Conservation (phyloP, 2,888 invertebrate genomes). For the Macrophya annulata region DNA sequence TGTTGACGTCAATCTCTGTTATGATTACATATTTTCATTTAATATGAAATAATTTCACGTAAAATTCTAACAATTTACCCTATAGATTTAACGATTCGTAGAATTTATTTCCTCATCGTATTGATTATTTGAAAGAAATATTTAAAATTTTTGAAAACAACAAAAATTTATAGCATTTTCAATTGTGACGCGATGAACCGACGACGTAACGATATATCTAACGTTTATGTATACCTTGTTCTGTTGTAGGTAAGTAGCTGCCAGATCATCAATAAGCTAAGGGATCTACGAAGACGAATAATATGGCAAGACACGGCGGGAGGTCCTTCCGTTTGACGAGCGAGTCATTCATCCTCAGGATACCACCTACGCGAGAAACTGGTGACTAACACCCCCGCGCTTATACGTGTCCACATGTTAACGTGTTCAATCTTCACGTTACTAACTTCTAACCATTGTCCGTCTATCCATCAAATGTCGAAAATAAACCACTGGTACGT, state of each 20-base stretch:
- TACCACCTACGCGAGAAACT: conserved; percentile 75
- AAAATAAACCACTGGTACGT: conserved; percentile 51
- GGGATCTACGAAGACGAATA: conserved; percentile 68
- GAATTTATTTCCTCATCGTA: neutral
- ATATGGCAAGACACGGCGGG: conserved; percentile 77
- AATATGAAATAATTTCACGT: neutral
- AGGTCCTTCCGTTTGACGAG: conserved; percentile 79
- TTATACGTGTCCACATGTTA: conserved; percentile 56
- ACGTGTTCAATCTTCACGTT: conserved; percentile 65
- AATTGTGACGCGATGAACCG: neutral
- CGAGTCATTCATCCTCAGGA: conserved; percentile 77
- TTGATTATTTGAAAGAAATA: neutral
- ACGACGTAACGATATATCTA: conserved; percentile 38
- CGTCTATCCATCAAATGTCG: conserved; percentile 77
- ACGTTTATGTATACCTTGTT: conserved; percentile 68
- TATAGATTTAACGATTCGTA: no score
- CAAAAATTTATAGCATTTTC: neutral
- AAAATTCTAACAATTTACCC: neutral
- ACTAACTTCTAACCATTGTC: conserved; percentile 67
- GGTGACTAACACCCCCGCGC: neutral
- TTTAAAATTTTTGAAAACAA: no score
- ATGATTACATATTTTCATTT: neutral
- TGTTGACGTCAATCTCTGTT: conserved; percentile 37
- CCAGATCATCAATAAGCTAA: conserved; percentile 76
- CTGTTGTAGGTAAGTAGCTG: conserved; percentile 73